Evolutionary conservation across 2,113 vertebrate genomes (phyloP), one percentile per base, ranked within the genome.

Genomic region (Thomomys bottae): DNA sequence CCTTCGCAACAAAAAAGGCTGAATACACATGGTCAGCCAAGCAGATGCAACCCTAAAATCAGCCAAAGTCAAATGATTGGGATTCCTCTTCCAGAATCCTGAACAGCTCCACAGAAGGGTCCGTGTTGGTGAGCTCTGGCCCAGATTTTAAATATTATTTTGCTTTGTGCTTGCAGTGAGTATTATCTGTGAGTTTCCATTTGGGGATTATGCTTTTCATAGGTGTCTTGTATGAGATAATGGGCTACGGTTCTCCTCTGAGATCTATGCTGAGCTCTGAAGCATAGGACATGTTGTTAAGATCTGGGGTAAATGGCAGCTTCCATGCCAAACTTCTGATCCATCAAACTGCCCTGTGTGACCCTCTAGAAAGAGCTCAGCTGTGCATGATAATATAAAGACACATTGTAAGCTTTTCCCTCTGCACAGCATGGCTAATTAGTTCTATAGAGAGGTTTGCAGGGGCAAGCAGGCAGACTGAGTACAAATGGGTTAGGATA

Each of bases 151-250:
- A 93, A 94, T 89, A 96, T 89, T 88, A 77, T 83, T 89, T 89
- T 84, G 81, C 78, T 95, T 93, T 94, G n/a, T 72, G 91, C 14
- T 72, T 89, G 78, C 59, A 88, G 84, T 92, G n/a, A 92, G 87
- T 92, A 78, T 88, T 90, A 66, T 96, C 94, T 95, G 80, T 72
- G 77, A 76, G 61, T 87, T 82, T 93, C 83, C 67, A 80, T 67
- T 93, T 95, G 89, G 75, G 71, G 68, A 68, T 54, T 83, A 85
- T 94, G 89, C 94, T 91, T 96, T 92, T 93, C 93, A 84, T 94
- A 95, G 88, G 87, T 23, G 42, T 36, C 78, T 94, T 90, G 88
- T 94, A 89, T 30, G 78, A 92, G 6, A 71, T 57, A 71, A 87
- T 64, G 73, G 84, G 90, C 68, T 87, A 89, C n/a, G 87, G 78